Evolutionary conservation across 2,797 vertebrate genomes (phyloP).

Genomic region (Alauda arvensis): DNA sequence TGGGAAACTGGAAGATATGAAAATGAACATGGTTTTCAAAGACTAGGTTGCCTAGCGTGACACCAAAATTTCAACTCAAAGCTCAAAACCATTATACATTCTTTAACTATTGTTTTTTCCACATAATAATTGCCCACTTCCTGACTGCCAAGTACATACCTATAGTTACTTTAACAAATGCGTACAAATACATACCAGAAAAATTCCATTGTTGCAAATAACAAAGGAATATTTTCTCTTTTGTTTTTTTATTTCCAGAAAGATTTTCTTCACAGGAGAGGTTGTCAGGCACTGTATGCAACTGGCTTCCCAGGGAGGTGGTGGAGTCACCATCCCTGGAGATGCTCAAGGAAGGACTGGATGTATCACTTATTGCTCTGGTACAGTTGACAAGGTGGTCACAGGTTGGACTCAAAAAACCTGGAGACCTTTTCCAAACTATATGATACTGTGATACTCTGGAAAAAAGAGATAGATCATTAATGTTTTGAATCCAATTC

Average conservation of each 20-base stretch:
- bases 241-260: too few relatives aligned
- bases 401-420: neutral
- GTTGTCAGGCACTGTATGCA: neutral
- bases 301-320: neutral
- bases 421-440: neutral
- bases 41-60: neutral
- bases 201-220: neutral
- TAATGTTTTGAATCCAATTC: neutral
- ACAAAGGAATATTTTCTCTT: neutral
- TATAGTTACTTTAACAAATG: neutral
- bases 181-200: rapidly evolving
- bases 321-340: neutral
- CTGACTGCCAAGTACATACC: neutral
- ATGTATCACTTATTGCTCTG: neutral
- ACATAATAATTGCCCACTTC: neutral
- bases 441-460: neutral
- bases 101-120: neutral
- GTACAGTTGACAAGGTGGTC: neutral
- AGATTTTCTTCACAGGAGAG: neutral
- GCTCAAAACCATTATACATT: neutral
- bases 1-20: neutral
- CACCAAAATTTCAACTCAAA: neutral
- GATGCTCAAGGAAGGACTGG: neutral
- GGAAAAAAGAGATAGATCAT: neutral
- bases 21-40: neutral